Base-by-base conservation (phyloP, 2,797 vertebrate species). In the Scomberomorus guttatus region DNA sequence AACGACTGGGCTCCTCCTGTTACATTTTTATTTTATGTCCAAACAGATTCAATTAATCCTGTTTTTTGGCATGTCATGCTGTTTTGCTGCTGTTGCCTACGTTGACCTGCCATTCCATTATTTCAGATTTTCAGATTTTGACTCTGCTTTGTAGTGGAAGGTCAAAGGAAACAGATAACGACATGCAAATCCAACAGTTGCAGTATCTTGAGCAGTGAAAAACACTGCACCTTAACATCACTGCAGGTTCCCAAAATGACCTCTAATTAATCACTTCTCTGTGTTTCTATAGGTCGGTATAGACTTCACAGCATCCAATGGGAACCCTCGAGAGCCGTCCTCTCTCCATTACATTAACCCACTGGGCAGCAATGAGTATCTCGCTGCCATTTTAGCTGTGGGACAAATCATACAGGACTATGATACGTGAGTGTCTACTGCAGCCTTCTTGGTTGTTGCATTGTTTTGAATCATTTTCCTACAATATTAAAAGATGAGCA, bases 391-490 rank as follows among this genome's bases (percentile, higher is more conserved):
- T 85, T 97, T 98, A 96, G 98, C 98, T 2, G 98, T 99, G 0
- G 98, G 98, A 27, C 98, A 99, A 92, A 99, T 99, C 92, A 99
- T 99, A 89, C 98, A 99, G 92, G 98, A 99, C 94, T 99, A 99
- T 0, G 98, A 99, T 92, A 97, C 97, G 98, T 99, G 91, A 94
- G 97, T 93, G 27, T 74, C 20, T 14, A 24, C 39, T 48, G 10
- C 61, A 68, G n/a, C 44, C 17, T 1, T 75, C 17, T 25, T 25
- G 29, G 3, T 32, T 11, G 29, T 60, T 42, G 13, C 27, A 29
- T 8, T 24, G 24, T 37, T 51, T 29, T 37, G 6, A 25, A 25
- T 55, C 1, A 59, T 13, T 55, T 44, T 46, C 5, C 34, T 10
- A 15, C 7, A 64, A 18, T 9, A 12, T 14, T 22, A n/a, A 10